Evolutionary conservation across 2,888 invertebrate genomes (phyloP), one percentile per base, ranked within the genome.

Genomic region (Ophion ellenae): DNA sequence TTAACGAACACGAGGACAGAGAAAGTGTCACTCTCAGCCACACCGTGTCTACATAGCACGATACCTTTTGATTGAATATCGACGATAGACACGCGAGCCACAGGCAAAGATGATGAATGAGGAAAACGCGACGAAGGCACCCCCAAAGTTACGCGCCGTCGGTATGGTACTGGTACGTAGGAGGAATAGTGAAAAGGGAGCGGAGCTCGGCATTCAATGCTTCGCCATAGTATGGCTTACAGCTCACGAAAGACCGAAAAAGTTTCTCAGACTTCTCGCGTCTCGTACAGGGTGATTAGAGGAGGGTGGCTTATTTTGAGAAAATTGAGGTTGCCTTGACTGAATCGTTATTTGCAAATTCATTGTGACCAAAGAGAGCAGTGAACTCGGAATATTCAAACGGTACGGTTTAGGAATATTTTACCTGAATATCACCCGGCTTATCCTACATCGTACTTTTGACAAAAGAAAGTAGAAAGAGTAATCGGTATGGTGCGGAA

Each of bases 1-100:
- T 78, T 82, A 82, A 85, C 81, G 85, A 85, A 76, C 67, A 53
- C 57, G 24, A 40, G 47, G 64, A 36, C 70, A 20, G 28, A 9
- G 63, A 69, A 28, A 9, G 14, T 53, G 53, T 17, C 14, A 53
- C 53, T 11, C 53, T 11, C 5, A 2, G 53, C 53, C 45, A 59
- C 11, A 20, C 20, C 69, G 40, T 64, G 53, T 53, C 53, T 53
- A 14, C 14, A 28, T 36, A 79, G 63, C 63, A 69, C 69, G 11
- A 28, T 69, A 69, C 70, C 71, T 47, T 79, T 63, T 40, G 47
- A 67, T 73, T 73, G 63, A 81, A 81, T 81, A 64, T 81, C 71
- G 64, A 67, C 24, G 24, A 82, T n/a, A 63, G 47, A 4, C 53
- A 63, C 63, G 47, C 45, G 24, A 61, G 63, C 61, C 2, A 45